A percentile compares a stretch with the other conserved stretches of the same genome.
These are phyloP conservation scores for Eucriotettix oculatus DNA, from an alignment of 2,888 invertebrate species.

Conservation along the genomic window DNA sequence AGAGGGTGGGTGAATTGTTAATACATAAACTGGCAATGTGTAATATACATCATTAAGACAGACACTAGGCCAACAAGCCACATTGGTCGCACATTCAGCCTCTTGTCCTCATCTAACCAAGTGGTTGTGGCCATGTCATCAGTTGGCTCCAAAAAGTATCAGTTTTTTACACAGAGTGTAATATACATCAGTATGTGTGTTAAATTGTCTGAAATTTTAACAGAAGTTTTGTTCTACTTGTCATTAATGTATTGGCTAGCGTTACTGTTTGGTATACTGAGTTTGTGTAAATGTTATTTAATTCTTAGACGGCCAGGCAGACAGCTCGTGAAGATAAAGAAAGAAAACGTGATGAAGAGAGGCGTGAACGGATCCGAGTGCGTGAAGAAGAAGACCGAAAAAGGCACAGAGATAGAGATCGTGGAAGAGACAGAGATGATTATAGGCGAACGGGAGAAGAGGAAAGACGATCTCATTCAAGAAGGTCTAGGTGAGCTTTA, in stretches of 20 bases:
- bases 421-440: slow-evolving; percentile 3
- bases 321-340: slow-evolving; percentile 35
- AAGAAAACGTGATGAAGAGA: slow-evolving; percentile 31
- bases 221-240: no score
- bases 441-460: slow-evolving; percentile 20
- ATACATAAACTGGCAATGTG: background rate
- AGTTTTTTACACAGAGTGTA: no score
- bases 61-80: no score
- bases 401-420: slow-evolving; percentile 1
- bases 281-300: background rate
- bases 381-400: slow-evolving; percentile 9
- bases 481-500: background rate
- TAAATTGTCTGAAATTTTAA: no score
- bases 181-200: background rate
- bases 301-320: slow-evolving; percentile 25
- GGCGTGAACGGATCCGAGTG: slow-evolving; percentile 25
- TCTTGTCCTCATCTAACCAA: no score
- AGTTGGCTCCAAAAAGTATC: no score
- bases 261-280: no score
- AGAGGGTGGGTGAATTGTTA: background rate
- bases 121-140: no score
- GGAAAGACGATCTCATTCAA: slow-evolving; percentile 7
- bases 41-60: background rate
- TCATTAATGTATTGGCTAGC: no score
- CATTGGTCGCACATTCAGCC: no score